A percentile compares a stretch with the other conserved stretches of the same genome.
Conservation (phyloP, 2,113 vertebrate genomes). For the Thamnophis sirtalis region DNA sequence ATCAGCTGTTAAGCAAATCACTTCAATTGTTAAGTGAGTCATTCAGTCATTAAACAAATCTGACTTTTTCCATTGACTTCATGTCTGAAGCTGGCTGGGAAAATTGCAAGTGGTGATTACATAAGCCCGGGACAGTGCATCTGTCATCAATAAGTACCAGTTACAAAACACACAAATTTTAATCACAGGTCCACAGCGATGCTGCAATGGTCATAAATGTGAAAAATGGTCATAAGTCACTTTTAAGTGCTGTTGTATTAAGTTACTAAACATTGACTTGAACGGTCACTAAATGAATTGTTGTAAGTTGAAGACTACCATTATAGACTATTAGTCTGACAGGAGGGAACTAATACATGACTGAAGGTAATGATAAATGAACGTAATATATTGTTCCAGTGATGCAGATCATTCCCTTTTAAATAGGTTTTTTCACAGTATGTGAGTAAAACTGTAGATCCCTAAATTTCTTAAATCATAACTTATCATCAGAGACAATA, state of each 20-base stretch:
- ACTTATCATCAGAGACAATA: not conserved
- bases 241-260: not conserved
- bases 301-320: not conserved
- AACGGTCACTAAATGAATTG: not conserved
- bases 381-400: not conserved
- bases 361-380: not conserved
- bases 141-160: not conserved
- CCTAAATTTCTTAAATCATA: not conserved
- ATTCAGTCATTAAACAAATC: not conserved
- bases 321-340: not conserved
- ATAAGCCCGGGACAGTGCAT: not conserved
- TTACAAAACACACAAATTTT: not conserved
- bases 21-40: not conserved
- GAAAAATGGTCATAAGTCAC: not conserved
- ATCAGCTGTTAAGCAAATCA: not conserved
- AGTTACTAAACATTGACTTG: not conserved
- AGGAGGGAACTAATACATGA: not conserved
- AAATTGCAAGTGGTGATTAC: not conserved
- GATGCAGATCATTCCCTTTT: not conserved
- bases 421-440: not conserved
- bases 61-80: not conserved
- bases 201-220: not conserved
- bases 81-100: not conserved
- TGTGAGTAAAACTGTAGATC: not conserved
- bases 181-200: not conserved